These are phyloP conservation scores for Neolamprologus kungweensis DNA, from an alignment of 2,113 vertebrate species.

Conservation along the genomic window DNA sequence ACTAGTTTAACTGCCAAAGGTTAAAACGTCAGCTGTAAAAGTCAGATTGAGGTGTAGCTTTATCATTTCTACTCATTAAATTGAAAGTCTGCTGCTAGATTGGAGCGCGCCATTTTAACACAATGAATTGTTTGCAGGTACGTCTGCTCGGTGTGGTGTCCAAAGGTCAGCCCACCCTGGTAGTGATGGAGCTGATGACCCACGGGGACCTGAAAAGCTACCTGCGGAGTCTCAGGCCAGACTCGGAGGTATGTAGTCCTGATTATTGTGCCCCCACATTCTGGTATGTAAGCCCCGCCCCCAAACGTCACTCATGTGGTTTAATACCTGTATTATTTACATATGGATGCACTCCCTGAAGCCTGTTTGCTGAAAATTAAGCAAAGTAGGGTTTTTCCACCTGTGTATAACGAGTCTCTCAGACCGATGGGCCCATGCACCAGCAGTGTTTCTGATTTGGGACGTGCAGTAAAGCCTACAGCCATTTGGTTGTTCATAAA, in stretches of 20 bases:
- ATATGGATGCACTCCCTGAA: neutral
- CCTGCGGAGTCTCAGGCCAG: constrained; percentile 84
- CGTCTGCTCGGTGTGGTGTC: constrained; percentile 94
- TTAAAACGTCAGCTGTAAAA: neutral
- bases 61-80: neutral
- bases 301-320: neutral
- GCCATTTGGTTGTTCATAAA: neutral
- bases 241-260: constrained; percentile 79
- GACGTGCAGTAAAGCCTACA: fast-evolving
- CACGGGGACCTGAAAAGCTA: constrained; percentile 95
- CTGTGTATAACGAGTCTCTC: neutral
- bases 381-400: neutral
- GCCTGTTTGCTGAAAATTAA: neutral
- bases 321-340: neutral
- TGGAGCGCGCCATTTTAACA: neutral
- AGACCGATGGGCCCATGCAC: neutral
- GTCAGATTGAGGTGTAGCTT: neutral
- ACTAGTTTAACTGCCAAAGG: neutral
- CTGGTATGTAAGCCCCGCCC: neutral
- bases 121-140: constrained; percentile 68
- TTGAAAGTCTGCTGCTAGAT: neutral
- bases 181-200: constrained; percentile 98
- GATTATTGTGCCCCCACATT: neutral
- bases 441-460: neutral
- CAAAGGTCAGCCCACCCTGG: constrained; percentile 90